Evolutionary conservation across 2,797 vertebrate genomes (phyloP), one percentile per base, ranked within the genome.

Genomic region (Muscicapa striata): DNA sequence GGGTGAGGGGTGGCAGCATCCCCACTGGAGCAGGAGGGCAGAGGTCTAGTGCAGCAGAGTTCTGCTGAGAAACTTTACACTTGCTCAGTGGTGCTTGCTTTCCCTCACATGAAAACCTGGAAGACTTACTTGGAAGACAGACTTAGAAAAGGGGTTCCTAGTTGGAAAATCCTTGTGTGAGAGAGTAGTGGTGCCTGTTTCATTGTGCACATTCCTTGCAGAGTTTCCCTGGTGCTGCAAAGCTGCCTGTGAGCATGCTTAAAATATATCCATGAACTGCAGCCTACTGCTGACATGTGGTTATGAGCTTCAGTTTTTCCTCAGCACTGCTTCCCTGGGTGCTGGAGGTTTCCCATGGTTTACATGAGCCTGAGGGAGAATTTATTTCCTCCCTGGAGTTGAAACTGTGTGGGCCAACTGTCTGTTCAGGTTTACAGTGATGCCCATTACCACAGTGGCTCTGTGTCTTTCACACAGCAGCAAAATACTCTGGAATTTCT

Each of bases 341-440:
- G 61, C 51, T 59, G 84, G 55, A 93, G 84, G 66, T 90, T 95
- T 96, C 89, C 79, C 73, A 68, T 83, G 73, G 55, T 89, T 90
- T 84, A 67, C 74, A 27, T 62, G 55, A 88, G 75, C 72, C 74
- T 89, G 48, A 72, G 75, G 85, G 54, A 85, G 51, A 85, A 75
- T 58, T 83, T 87, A 26, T 73, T 95, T 93, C 85, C 89, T 95
- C 48, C 48, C 92, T 57, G 75, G 40, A 89, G 61, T 49, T 1
- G 7, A 91, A 89, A 83, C n/a, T 84, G 40, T 74, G 81, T 94
- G 83, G 62, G 80, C 74, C 46, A 61, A 13, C 84, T 87, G 40
- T 91, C 78, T 92, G 51, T 75, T 92, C 51, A 84, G 73, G 51
- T 87, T 54, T 54, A 40, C 43, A n/a, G 34, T 29, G 23, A n/a